Conservation (phyloP, 2,888 invertebrate species). For the Trichogramma evanescens region DNA sequence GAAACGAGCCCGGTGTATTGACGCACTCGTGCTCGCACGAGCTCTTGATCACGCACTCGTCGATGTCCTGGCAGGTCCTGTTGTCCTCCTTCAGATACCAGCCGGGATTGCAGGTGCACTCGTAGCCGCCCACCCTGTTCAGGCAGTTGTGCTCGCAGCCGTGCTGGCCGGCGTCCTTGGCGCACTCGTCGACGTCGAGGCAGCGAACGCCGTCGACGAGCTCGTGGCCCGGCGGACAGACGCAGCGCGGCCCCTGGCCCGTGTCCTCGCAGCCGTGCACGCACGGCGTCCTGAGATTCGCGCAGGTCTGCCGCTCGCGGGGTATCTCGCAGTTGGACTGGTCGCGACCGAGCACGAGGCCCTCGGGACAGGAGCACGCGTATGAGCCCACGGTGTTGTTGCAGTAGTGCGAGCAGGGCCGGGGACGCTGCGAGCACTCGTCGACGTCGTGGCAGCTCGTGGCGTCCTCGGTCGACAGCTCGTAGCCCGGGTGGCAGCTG, state of each 20-base stretch:
- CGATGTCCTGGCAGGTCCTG: slow-evolving; percentile 28
- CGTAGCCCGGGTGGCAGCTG: slow-evolving; percentile 51
- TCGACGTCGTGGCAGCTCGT: slow-evolving; percentile 38
- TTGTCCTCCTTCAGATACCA: slow-evolving; percentile 27
- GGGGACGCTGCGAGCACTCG: slow-evolving; percentile 34
- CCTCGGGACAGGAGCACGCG: slow-evolving; percentile 50
- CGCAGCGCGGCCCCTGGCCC: slow-evolving; percentile 44
- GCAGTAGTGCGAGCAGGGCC: slow-evolving; percentile 37
- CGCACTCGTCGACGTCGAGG: slow-evolving; percentile 53
- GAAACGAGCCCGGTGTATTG: slow-evolving; percentile 33
- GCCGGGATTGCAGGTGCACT: slow-evolving; percentile 42
- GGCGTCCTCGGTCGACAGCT: slow-evolving; percentile 37
- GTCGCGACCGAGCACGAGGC: slow-evolving; percentile 30
- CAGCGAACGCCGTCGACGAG: slow-evolving; percentile 44
- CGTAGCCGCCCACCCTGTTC: slow-evolving; percentile 48
- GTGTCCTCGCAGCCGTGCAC: slow-evolving; percentile 37
- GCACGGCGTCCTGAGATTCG: slow-evolving; percentile 28
- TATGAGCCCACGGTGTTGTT: slow-evolving; percentile 36
- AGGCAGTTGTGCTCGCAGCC: slow-evolving; percentile 51
- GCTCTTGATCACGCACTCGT: slow-evolving; percentile 30
- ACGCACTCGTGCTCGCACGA: slow-evolving; percentile 30
- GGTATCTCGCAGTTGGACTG: slow-evolving; percentile 27
- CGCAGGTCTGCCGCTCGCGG: slow-evolving; percentile 30
- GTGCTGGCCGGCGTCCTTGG: slow-evolving; percentile 28
- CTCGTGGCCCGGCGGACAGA: slow-evolving; percentile 52